Base-by-base conservation (phyloP, 1,140 invertebrate species). In the Drosophila pallidifrons region DNA sequence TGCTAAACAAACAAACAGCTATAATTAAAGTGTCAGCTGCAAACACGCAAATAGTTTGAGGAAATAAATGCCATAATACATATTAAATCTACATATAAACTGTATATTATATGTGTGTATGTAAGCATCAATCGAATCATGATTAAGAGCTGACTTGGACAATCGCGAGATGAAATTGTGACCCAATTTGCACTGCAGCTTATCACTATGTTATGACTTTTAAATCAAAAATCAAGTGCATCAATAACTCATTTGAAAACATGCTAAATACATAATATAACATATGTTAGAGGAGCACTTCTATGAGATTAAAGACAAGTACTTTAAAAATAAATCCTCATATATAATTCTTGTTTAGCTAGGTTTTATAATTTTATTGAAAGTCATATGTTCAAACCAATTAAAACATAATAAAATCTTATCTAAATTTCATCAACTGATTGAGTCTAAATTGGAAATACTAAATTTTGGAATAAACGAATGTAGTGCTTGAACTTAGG, bases 11-110 rank as follows among this genome's bases (percentile, higher is more conserved):
- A 51, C 25, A 54, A 51, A 51, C 15, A 46, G 13, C 60, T 69
- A 64, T 81, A 87, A 85, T 85, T 85, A 87, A 82, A 63, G 72
- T 87, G 75, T 86, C 82, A 86, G 74, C 57, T 74, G 58, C 51
- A 65, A 65, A 77, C 28, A 32, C 35, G 32, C 32, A 57, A 38
- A 38, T 41, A 64, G 43, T 67, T 25, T 79, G 52, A 78, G 65
- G 13, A 51, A 57, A 57, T 60, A 16, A 16, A 30, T n/a, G 45
- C n/a, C 43, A 30, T 46, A 20, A 46, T 47, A 15, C 25, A 10
- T 45, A 46, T 46, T 15, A 10, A 20, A 61, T 2, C 45, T 28
- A 59, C 13, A 13, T 30, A 15, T 13, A 45, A 25, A 25, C 20
- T 25, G 10, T 30, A 46, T 59, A 46, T 25, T 25, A 25, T 25